These are phyloP conservation scores for Lymantria dispar DNA, from an alignment of 2,888 invertebrate genomes.

Conservation along the genomic window DNA sequence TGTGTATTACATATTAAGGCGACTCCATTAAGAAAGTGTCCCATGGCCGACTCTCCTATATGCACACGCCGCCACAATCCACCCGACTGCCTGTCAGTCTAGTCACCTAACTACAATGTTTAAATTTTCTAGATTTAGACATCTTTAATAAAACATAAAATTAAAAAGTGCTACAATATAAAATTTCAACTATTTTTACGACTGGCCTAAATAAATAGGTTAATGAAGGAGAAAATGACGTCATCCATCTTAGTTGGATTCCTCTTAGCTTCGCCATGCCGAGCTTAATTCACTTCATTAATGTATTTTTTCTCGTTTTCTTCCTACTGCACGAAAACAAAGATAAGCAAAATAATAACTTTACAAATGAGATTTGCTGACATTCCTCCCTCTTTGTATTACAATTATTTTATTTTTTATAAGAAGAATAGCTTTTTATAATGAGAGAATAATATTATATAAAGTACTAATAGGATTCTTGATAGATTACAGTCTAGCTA, in stretches of 20 bases:
- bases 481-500: conserved; percentile 19
- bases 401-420: conserved; percentile 20
- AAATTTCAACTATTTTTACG: conserved; percentile 61
- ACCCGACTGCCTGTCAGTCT: too few species aligned
- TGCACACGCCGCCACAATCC: too few species aligned
- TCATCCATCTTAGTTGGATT: conserved; percentile 76
- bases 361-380: conserved; percentile 37
- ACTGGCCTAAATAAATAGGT: conserved; percentile 64
- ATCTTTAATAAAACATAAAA: neutral
- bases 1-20: too few species aligned
- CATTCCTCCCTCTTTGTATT: conserved; percentile 26
- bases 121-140: too few species aligned
- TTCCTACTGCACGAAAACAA: conserved; percentile 41
- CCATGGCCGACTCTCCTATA: too few species aligned
- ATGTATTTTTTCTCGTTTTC: conserved; percentile 48
- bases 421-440: neutral
- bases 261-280: conserved; percentile 59
- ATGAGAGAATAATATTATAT: conserved; percentile 11
- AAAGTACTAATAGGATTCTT: neutral
- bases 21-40: too few species aligned
- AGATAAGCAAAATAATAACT: conserved; percentile 45
- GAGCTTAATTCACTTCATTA: conserved; percentile 70
- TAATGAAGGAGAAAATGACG: conserved; percentile 76
- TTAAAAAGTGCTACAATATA: conserved; percentile 10
- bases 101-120: too few species aligned